Conservation (phyloP, 2,888 invertebrate genomes). For the Agonopterix subpropinquella region DNA sequence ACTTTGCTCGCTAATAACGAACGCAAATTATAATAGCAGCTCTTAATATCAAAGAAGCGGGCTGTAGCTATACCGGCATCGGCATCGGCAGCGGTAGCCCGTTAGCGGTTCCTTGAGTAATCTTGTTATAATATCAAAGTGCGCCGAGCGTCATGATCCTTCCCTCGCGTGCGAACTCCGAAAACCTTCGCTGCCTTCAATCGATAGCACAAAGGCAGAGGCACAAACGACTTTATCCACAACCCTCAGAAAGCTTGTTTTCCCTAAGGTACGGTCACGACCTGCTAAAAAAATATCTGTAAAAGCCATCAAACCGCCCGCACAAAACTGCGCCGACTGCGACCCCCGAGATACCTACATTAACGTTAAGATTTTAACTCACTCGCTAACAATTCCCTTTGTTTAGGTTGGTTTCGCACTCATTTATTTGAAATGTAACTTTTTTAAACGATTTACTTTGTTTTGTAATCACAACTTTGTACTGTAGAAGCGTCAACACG, state of each 20-base stretch:
- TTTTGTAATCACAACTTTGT: not conserved
- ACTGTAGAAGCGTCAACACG: too few species aligned
- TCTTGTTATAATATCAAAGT: conserved; percentile 58
- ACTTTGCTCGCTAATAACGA: not conserved
- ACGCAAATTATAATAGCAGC: conserved; percentile 14
- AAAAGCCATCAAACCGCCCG: conserved; percentile 15
- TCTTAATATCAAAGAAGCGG: conserved; percentile 19
- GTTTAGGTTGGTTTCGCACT: too few species aligned
- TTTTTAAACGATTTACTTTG: not conserved
- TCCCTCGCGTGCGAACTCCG: conserved; percentile 60
- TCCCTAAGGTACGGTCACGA: conserved; percentile 29
- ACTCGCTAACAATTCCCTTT: not conserved
- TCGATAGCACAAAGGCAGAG: conserved; percentile 52
- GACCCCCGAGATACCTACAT: conserved; percentile 15
- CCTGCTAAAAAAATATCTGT: conserved; percentile 42
- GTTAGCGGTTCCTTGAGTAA: conserved; percentile 44
- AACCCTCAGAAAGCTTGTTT: conserved; percentile 41
- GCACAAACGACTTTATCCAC: conserved; percentile 56
- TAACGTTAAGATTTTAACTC: conserved; percentile 13
- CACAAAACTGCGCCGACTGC: not conserved
- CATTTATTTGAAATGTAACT: too few species aligned
- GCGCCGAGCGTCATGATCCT: conserved; percentile 51
- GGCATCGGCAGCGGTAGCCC: conserved; percentile 17
- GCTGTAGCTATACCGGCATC: conserved; percentile 20
- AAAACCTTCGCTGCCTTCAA: conserved; percentile 53